A percentile compares a stretch with the other conserved stretches of the same genome.
These are phyloP conservation scores for Eulithis prunata DNA, from an alignment of 2,888 invertebrate species.

Conservation along the genomic window DNA sequence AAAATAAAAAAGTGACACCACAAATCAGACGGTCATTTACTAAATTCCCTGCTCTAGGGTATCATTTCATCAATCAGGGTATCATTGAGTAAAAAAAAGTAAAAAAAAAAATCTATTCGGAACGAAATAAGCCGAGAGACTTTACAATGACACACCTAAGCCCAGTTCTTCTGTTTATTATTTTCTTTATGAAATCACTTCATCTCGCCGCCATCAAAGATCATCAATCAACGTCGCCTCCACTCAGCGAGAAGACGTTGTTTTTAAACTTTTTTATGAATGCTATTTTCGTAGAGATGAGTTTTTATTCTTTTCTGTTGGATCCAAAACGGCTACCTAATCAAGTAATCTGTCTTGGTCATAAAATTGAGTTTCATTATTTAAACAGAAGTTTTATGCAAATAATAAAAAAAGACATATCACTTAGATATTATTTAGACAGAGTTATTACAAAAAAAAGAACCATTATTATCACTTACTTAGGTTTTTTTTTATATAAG, in stretches of 20 bases:
- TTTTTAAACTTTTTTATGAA: slow-evolving; percentile 41
- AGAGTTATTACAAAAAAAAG: no score
- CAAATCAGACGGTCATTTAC: no score
- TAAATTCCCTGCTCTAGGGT: no score
- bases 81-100: not conserved
- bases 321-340: not conserved
- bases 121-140: slow-evolving; percentile 22
- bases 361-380: not conserved
- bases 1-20: no score
- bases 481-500: no score
- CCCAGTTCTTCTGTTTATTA: slow-evolving; percentile 37
- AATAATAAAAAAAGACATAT: no score
- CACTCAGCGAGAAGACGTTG: slow-evolving; percentile 36
- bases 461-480: no score
- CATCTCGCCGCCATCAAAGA: slow-evolving; percentile 39
- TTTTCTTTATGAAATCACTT: slow-evolving; percentile 42
- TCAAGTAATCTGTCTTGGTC: slow-evolving; percentile 8
- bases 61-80: no score
- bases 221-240: slow-evolving; percentile 45
- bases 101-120: not conserved
- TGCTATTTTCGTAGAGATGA: slow-evolving; percentile 32
- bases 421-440: no score
- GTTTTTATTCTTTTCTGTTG: not conserved
- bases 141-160: slow-evolving; percentile 33
- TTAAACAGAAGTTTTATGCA: no score